phyloP scores from a whole-genome alignment of 2,113 vertebrate species.

The Macrotus californicus region DNA sequence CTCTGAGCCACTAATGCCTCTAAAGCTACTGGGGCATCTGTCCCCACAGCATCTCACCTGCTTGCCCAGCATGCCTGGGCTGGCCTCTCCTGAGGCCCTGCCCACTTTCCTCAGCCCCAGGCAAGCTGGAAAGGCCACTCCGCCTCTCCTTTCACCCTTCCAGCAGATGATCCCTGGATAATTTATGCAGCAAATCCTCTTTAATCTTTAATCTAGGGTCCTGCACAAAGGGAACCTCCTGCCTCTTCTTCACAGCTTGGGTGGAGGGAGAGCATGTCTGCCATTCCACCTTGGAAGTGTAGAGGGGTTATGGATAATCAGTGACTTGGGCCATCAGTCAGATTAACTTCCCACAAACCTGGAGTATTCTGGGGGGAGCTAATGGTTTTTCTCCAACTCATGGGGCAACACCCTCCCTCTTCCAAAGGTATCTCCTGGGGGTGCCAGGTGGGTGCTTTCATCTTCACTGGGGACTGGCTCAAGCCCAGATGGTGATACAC shows the following conservation, averaged over 20 bases:
- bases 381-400: not conserved
- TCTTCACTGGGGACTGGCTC: not conserved
- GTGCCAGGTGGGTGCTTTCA: not conserved
- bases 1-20: conserved; percentile 26
- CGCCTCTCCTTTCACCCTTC: not conserved
- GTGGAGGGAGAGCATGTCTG: not conserved
- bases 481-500: not conserved
- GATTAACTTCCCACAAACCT: conserved; percentile 10
- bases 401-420: not conserved
- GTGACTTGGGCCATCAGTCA: not conserved
- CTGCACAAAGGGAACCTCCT: conserved; percentile 13
- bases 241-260: not conserved
- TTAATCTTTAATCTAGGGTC: conserved; percentile 52
- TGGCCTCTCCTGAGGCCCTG: not conserved
- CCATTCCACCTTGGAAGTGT: not conserved
- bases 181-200: conserved; percentile 53
- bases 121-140: not conserved
- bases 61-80: not conserved
- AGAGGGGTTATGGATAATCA: not conserved
- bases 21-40: not conserved
- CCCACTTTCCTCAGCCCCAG: not conserved
- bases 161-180: conserved; percentile 37
- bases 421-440: not conserved
- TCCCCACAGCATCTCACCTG: not conserved
- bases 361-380: not conserved